phyloP scores from a whole-genome alignment of 2,888 invertebrate species.

The Anorthoa munda region DNA sequence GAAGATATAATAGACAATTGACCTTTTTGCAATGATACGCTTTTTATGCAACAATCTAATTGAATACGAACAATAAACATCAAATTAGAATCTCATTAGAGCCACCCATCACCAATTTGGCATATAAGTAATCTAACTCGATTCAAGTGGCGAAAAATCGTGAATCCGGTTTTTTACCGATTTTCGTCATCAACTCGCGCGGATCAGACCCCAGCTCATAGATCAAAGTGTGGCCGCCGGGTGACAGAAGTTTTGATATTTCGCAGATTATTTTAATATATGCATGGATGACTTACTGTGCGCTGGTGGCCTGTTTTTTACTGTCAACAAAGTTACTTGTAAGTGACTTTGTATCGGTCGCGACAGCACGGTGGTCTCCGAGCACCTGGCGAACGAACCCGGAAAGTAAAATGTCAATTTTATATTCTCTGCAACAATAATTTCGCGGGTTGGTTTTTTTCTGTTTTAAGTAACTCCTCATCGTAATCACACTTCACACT shows the following conservation, averaged over 20 bases:
- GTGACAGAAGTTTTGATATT: conserved; percentile 89
- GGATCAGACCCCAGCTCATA: conserved; percentile 64
- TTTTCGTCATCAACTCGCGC: conserved; percentile 59
- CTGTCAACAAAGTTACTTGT: conserved; percentile 84
- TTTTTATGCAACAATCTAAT: conserved; percentile 62
- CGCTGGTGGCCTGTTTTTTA: conserved; percentile 85
- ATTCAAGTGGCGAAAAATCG: conserved; percentile 71
- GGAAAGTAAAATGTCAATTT: conserved; percentile 86
- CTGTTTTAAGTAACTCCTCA: conserved; percentile 45
- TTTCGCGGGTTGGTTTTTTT: conserved; percentile 51
- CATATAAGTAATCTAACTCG: conserved; percentile 70
- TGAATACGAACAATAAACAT: conserved; percentile 67
- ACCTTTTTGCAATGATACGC: conserved; percentile 61
- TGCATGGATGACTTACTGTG: conserved; percentile 86
- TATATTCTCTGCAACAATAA: conserved; percentile 72
- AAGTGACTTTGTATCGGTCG: conserved; percentile 88
- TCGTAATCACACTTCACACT: too few species aligned
- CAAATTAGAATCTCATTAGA: conserved; percentile 74
- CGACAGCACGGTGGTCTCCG: conserved; percentile 80
- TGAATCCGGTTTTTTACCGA: conserved; percentile 68
- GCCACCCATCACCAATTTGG: conserved; percentile 64
- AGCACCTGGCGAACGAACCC: conserved; percentile 81
- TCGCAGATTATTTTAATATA: conserved; percentile 86
- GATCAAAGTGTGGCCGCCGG: conserved; percentile 85
- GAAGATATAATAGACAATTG: conserved; percentile 53